Percentiles rank a stretch among this genome's conserved stretches.
phyloP scores from a whole-genome alignment of 2,113 vertebrate genomes.

The Haemorhous mexicanus region DNA sequence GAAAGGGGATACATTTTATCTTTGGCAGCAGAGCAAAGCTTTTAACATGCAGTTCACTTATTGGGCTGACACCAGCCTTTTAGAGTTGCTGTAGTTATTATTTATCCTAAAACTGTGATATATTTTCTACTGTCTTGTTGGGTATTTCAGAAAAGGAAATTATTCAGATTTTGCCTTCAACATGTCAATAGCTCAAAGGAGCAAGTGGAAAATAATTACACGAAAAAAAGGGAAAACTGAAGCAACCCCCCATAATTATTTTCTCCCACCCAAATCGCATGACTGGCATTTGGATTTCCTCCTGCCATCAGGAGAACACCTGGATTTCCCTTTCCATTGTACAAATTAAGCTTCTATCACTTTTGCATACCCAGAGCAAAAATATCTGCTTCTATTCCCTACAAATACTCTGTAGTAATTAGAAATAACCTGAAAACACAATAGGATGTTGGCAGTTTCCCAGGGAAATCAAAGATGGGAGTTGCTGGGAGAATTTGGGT shows the following conservation, averaged over 20 bases:
- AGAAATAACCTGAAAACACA: not conserved
- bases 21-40: not conserved
- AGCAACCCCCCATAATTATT: not conserved
- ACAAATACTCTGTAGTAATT: not conserved
- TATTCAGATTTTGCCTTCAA: not conserved
- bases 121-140: not conserved
- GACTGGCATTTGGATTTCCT: not conserved
- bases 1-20: not conserved
- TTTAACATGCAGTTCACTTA: not conserved
- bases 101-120: not conserved
- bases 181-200: not conserved
- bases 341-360: not conserved
- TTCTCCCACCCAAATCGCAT: not conserved
- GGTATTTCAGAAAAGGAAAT: not conserved
- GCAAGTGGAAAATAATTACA: not conserved
- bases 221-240: not conserved
- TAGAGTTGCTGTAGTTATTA: not conserved
- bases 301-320: not conserved
- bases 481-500: not conserved
- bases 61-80: not conserved
- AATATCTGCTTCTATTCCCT: not conserved
- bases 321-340: not conserved
- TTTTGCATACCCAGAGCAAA: not conserved
- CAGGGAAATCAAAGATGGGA: not conserved
- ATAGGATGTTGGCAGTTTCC: not conserved